Base-by-base conservation (phyloP, 2,888 invertebrate genomes). In the Stenoptilia bipunctidactyla region DNA sequence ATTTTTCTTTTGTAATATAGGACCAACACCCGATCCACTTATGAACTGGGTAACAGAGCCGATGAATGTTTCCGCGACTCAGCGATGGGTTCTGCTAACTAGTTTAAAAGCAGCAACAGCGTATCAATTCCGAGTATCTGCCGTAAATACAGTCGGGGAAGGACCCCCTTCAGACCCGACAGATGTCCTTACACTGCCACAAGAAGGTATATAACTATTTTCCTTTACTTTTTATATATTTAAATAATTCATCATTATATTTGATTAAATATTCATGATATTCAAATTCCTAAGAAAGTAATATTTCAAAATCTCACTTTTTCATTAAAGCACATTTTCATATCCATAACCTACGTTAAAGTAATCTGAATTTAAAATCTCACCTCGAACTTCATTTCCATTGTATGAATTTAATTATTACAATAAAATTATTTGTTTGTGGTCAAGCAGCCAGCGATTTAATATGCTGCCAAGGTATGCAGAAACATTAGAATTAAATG, bases 121-220 rank as follows among this genome's bases (percentile, higher is more conserved):
- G 0, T 99, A 98, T 72, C 96, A 97, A 69, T 99, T 99, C 74
- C 87, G 98, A 46, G 94, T 99, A n/a, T 94, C 94, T 47, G 97
- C 98, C 10, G 92, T 97, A 9, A 99, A 99, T 73, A 92, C 92
- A 38, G 97, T 98, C 1, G 98, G 98, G 0, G 96, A 97, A 65
- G 98, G 98, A 2, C 90, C 92, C 1, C 90, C 95, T 1, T 97
- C 97, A 0, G 91, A 92, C 43, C 92, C 97, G 0, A 96, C 95
- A 49, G 94, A 94, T 59, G 88, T 93, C 39, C 89, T 99, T 40
- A 92, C 93, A 54, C 85, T 99, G 52, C 98, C 98, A 0, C 97
- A 98, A 86, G 97, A 98, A 90, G 95, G 96, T 97, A 86, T 36
- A n/a, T n/a, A n/a, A n/a, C 2, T 20, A 15, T 15, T 14, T 25